Evolutionary conservation across 2,888 invertebrate genomes (phyloP).

Genomic region (Branchipolynoe longqiensis): DNA sequence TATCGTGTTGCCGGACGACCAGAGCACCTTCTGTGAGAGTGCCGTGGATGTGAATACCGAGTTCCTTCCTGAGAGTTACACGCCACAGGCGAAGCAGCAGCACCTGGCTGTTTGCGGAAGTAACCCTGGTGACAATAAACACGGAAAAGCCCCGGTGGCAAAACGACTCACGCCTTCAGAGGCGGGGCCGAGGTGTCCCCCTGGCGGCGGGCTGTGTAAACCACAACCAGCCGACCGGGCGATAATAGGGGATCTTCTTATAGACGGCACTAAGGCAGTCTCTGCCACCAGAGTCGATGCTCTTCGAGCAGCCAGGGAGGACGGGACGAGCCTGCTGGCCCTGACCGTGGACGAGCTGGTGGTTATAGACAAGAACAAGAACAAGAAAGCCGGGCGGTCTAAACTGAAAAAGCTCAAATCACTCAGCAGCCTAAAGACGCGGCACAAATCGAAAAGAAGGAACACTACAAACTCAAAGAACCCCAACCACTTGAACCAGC

Average conservation of each 20-base stretch:
- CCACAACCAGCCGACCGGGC: too few relatives aligned
- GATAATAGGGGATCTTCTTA: neutral
- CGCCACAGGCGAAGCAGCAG: neutral
- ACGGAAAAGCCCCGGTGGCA: too few relatives aligned
- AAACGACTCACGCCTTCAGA: neutral
- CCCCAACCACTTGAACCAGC: neutral
- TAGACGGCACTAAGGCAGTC: neutral
- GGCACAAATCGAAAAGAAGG: neutral
- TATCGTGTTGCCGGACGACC: neutral
- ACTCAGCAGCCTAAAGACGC: neutral
- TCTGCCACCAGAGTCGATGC: too few relatives aligned
- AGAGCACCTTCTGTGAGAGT: constrained; percentile 6
- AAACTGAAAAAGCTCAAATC: constrained; percentile 5
- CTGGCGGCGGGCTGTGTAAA: too few relatives aligned
- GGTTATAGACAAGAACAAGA: constrained; percentile 33
- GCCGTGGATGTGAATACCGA: constrained; percentile 5
- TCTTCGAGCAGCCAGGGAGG: too few relatives aligned
- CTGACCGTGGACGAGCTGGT: constrained; percentile 6
- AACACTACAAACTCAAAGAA: too few relatives aligned
- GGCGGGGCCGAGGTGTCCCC: too few relatives aligned
- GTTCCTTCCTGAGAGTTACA: neutral
- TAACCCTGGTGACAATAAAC: constrained; percentile 1
- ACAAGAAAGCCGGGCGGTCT: constrained; percentile 17
- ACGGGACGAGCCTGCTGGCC: too few relatives aligned
- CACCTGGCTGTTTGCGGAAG: too few relatives aligned